These are phyloP conservation scores for Piscicola geometra DNA, from an alignment of 2,888 invertebrate genomes.

Conservation along the genomic window DNA sequence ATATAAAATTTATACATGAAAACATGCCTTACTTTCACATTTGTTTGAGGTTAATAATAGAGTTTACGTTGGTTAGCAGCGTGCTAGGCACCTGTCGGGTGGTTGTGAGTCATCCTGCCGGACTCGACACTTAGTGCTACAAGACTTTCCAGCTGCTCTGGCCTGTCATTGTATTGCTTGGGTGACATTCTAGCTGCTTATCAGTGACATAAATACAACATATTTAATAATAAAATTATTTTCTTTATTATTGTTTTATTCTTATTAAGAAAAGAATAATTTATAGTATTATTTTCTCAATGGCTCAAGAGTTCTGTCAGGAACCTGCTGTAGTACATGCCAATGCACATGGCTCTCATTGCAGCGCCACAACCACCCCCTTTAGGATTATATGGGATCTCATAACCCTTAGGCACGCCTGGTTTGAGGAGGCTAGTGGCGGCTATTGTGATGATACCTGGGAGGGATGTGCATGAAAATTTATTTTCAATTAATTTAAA, in stretches of 20 bases:
- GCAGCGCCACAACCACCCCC: conserved; percentile 55
- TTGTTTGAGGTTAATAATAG: too few relatives aligned
- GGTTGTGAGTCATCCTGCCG: conserved; percentile 54
- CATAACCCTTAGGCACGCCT: conserved; percentile 24
- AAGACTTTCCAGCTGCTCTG: conserved; percentile 48
- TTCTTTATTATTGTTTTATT: neutral
- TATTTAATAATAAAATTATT: neutral
- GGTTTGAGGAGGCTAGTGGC: neutral
- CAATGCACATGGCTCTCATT: conserved; percentile 55
- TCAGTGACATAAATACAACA: too few relatives aligned
- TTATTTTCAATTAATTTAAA: neutral
- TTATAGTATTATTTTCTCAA: conserved; percentile 5
- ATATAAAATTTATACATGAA: too few relatives aligned
- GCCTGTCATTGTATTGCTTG: conserved; percentile 38
- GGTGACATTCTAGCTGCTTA: neutral
- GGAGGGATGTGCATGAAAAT: neutral
- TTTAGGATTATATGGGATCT: conserved; percentile 42
- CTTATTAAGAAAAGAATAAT: neutral
- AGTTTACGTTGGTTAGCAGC: too few relatives aligned
- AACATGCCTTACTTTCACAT: too few relatives aligned
- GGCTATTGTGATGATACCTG: neutral
- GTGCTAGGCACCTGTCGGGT: conserved; percentile 48
- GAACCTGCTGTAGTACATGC: conserved; percentile 50
- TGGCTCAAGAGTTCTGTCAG: conserved; percentile 1
- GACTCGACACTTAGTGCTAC: conserved; percentile 51